Conservation (phyloP, 2,113 vertebrate genomes). For the Python bivittatus region DNA sequence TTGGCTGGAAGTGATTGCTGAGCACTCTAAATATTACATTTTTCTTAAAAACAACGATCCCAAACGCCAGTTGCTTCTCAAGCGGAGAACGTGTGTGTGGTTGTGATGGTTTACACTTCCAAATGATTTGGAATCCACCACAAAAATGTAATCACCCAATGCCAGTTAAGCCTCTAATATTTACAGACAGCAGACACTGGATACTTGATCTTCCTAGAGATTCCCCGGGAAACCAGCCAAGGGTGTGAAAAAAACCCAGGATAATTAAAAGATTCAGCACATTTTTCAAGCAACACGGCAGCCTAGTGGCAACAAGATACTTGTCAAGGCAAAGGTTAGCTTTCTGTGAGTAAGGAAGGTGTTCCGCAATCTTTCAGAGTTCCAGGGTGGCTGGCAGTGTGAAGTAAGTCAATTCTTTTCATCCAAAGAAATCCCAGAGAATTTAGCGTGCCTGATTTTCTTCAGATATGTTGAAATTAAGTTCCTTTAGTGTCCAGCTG, state of each 20-base stretch:
- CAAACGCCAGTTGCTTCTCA: constrained; percentile 29
- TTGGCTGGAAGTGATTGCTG: constrained; percentile 47
- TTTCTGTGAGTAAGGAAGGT: background rate
- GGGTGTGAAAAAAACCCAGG: constrained; percentile 27
- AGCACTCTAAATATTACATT: constrained; percentile 17
- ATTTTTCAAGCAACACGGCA: constrained; percentile 26
- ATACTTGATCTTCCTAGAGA: constrained; percentile 16
- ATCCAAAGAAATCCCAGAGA: background rate
- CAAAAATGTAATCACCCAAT: constrained; percentile 11
- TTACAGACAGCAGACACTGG: constrained; percentile 2
- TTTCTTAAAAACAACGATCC: constrained; percentile 31
- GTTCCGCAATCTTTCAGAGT: background rate
- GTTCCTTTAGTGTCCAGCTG: background rate
- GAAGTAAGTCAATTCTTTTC: background rate
- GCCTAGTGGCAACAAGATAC: background rate
- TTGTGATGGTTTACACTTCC: constrained; percentile 18
- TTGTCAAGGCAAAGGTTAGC: constrained; percentile 12
- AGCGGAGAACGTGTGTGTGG: constrained; percentile 7
- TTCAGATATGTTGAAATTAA: background rate
- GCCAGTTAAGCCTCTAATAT: constrained; percentile 14
- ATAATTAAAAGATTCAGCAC: constrained; percentile 20
- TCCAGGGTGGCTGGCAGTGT: background rate
- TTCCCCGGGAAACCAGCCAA: constrained; percentile 33
- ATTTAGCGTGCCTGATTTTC: background rate
- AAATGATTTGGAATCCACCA: constrained; percentile 47